Evolutionary conservation across 1,140 invertebrate genomes (phyloP).

Genomic region (Aphelenchoides besseyi): DNA sequence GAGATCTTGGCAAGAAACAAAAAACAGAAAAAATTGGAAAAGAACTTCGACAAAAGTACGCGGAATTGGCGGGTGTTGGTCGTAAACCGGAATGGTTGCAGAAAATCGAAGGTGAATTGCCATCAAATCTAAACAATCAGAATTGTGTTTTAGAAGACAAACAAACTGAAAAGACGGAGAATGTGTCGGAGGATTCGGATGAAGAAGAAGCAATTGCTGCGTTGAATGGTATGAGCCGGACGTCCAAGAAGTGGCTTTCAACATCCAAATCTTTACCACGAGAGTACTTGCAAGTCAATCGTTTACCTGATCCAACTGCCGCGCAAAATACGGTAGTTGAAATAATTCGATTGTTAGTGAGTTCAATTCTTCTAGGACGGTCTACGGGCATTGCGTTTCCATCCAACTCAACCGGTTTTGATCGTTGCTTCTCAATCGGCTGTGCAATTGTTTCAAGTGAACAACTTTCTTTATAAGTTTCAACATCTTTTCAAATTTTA

Average conservation of each 20-base stretch:
- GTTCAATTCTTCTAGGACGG: slow-evolving; percentile 14
- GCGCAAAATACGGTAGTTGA: slow-evolving; percentile 31
- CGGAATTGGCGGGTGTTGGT: background rate
- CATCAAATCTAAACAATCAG: background rate
- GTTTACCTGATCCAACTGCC: slow-evolving; percentile 32
- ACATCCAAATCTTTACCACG: slow-evolving; percentile 23
- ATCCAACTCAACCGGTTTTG: slow-evolving; percentile 43
- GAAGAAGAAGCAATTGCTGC: slow-evolving; percentile 30
- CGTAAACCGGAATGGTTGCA: slow-evolving; percentile 25
- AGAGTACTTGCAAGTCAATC: slow-evolving; percentile 26
- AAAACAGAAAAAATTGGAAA: slow-evolving; percentile 17
- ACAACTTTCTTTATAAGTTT: background rate
- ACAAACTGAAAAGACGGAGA: background rate
- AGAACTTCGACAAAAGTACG: slow-evolving; percentile 9
- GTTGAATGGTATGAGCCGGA: slow-evolving; percentile 27
- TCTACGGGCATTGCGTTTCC: slow-evolving; percentile 33
- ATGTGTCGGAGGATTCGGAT: slow-evolving; percentile 32
- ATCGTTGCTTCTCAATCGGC: slow-evolving; percentile 21
- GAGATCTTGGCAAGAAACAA: background rate
- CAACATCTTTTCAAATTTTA: slow-evolving; percentile 20
- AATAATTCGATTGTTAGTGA: too few species aligned
- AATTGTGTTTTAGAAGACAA: slow-evolving; percentile 14
- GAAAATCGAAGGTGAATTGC: slow-evolving; percentile 11
- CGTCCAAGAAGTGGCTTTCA: slow-evolving; percentile 21
- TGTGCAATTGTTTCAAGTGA: slow-evolving; percentile 38